These are phyloP conservation scores for Eledona agricola DNA, from an alignment of 2,888 invertebrate genomes.

Conservation along the genomic window DNA sequence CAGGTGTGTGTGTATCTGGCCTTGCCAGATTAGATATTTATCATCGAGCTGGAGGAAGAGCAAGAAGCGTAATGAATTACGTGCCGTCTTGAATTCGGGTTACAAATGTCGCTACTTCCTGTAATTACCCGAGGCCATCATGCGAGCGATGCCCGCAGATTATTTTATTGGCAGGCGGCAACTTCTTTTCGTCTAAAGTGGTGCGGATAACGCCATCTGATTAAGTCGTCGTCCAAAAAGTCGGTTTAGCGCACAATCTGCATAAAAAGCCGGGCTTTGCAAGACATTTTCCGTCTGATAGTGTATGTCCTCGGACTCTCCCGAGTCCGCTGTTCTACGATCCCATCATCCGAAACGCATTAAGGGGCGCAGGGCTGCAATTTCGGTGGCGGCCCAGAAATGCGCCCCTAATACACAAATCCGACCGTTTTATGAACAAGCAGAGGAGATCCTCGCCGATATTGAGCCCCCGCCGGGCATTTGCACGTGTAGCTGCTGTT, in stretches of 20 bases:
- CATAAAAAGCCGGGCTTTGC: too few species aligned
- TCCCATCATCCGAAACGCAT: slow-evolving; percentile 53
- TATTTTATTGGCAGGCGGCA: too few species aligned
- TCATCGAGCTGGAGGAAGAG: slow-evolving; percentile 41
- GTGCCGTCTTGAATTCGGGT: too few species aligned
- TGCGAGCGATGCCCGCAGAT: too few species aligned
- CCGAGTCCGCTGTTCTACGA: slow-evolving; percentile 47
- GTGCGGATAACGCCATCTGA: too few species aligned
- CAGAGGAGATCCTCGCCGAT: slow-evolving; percentile 9
- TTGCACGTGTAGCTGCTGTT: slow-evolving; percentile 1
- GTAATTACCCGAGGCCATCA: too few species aligned
- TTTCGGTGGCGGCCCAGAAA: slow-evolving; percentile 37
- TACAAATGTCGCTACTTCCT: too few species aligned
- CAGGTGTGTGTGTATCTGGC: slow-evolving; percentile 35
- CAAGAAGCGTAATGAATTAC: too few species aligned
- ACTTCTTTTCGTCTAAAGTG: too few species aligned
- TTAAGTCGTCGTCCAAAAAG: too few species aligned
- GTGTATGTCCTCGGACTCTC: slow-evolving; percentile 40
- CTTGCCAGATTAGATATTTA: slow-evolving; percentile 35
- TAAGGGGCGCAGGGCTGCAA: slow-evolving; percentile 50
- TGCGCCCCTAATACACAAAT: slow-evolving; percentile 40
- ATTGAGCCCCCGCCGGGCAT: slow-evolving; percentile 1
- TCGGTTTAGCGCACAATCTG: too few species aligned
- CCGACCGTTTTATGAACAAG: slow-evolving; percentile 20
- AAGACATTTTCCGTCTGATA: slow-evolving; percentile 49